These are phyloP conservation scores for Crocodylus rhombifer DNA, from an alignment of 2,797 vertebrate species.

Conservation along the genomic window DNA sequence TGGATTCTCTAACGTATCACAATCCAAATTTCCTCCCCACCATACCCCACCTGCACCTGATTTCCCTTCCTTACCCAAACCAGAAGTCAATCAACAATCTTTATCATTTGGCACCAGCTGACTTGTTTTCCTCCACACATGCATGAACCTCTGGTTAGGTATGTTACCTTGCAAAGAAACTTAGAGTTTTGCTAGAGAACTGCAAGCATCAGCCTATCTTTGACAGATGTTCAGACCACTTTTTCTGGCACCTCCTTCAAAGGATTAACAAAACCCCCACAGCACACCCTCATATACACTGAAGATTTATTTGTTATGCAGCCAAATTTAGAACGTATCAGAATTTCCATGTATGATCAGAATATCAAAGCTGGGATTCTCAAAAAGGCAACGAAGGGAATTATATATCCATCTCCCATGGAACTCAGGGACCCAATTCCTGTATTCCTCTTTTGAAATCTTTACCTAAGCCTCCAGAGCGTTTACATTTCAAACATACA, in stretches of 20 bases:
- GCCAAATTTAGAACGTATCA: not conserved
- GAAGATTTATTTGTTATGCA: not conserved
- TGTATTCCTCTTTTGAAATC: not conserved
- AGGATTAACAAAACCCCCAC: not conserved
- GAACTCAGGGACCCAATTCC: slow-evolving; percentile 21
- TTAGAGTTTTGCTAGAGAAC: not conserved
- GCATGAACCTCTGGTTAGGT: rapidly evolving
- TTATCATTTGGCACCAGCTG: rapidly evolving
- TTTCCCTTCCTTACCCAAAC: not conserved
- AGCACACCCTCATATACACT: not conserved
- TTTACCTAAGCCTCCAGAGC: not conserved
- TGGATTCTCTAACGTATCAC: too few relatives aligned
- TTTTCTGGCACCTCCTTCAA: not conserved
- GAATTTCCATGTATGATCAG: not conserved
- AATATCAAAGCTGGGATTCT: not conserved
- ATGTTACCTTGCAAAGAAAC: not conserved
- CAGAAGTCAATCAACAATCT: not conserved
- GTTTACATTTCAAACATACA: not conserved
- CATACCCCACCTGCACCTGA: not conserved
- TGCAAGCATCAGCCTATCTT: not conserved
- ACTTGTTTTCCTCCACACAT: rapidly evolving
- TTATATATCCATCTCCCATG: not conserved
- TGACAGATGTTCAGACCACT: not conserved
- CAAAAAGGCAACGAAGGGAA: not conserved
- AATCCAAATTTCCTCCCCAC: too few relatives aligned